phyloP scores from a whole-genome alignment of 1,140 invertebrate species.

The Drosophila sp. region DNA sequence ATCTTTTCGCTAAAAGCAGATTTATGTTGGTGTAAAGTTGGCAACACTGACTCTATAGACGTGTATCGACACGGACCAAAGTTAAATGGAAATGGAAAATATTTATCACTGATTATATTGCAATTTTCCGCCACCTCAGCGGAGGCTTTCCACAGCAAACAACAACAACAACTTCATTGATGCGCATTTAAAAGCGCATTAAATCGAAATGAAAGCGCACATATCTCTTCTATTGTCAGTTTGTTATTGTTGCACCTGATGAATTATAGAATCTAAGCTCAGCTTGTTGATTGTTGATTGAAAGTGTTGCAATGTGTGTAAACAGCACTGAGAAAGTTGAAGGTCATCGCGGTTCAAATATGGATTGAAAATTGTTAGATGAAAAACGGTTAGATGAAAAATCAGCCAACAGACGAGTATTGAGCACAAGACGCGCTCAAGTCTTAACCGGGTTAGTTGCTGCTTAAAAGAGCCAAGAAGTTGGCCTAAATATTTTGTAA shows the following conservation, averaged over 20 bases:
- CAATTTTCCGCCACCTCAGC: constrained; percentile 54
- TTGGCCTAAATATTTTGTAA: constrained; percentile 17
- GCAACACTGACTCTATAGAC: constrained; percentile 16
- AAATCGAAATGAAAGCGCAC: constrained; percentile 83
- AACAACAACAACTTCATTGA: constrained; percentile 35
- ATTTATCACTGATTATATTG: constrained; percentile 76
- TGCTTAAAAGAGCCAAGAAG: neutral
- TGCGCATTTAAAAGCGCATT: constrained; percentile 71
- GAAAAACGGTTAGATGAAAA: constrained; percentile 4
- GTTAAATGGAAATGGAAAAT: constrained; percentile 59
- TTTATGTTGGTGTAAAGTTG: no score
- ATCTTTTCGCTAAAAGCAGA: no score
- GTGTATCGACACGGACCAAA: constrained; percentile 41
- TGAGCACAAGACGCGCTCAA: constrained; percentile 29
- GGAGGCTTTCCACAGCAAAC: constrained; percentile 45
- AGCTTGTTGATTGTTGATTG: constrained; percentile 54
- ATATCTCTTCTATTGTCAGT: constrained; percentile 58
- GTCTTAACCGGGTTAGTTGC: constrained; percentile 32
- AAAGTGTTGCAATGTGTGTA: constrained; percentile 59
- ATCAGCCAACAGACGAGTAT: constrained; percentile 13
- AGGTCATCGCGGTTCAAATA: constrained; percentile 56
- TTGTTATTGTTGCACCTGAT: constrained; percentile 23
- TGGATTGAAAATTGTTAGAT: constrained; percentile 30
- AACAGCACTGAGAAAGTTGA: constrained; percentile 46
- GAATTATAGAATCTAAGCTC: constrained; percentile 50